Percentiles rank a stretch among this genome's conserved stretches.
Conservation (phyloP, 2,888 invertebrate genomes). For the Cybosia mesomella region DNA sequence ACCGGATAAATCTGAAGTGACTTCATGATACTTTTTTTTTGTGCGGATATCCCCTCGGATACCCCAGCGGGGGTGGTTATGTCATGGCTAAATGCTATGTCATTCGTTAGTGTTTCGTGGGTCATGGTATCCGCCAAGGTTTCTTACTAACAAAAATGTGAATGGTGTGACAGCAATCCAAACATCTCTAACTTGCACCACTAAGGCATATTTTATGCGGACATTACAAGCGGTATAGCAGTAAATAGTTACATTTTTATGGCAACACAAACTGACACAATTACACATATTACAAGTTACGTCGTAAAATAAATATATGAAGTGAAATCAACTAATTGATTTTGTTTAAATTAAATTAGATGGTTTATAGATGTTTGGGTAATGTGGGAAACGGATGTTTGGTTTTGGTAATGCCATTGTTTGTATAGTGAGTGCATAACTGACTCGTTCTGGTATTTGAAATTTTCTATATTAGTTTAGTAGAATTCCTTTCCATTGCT, state of each 20-base stretch:
- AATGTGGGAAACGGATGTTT: constrained; percentile 34
- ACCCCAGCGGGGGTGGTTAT: too few species aligned
- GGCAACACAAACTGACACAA: constrained; percentile 42
- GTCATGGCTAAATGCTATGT: too few species aligned
- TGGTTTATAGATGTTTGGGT: constrained; percentile 32
- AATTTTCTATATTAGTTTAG: neutral
- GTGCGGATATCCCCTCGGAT: too few species aligned
- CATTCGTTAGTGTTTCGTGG: too few species aligned
- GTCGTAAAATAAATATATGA: constrained; percentile 47
- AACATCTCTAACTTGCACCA: constrained; percentile 14
- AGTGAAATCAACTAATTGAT: constrained; percentile 40
- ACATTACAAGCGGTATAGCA: constrained; percentile 21
- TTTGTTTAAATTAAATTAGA: constrained; percentile 46
- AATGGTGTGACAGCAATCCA: constrained; percentile 18
- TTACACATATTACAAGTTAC: constrained; percentile 32
- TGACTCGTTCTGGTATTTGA: neutral
- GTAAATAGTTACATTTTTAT: constrained; percentile 40
- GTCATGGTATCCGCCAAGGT: neutral
- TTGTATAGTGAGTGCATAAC: neutral
- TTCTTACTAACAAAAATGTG: neutral
- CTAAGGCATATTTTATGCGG: constrained; percentile 26
- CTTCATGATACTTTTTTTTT: too few species aligned
- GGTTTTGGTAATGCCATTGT: constrained; percentile 5
- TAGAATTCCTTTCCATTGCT: neutral
- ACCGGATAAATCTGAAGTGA: too few species aligned